phyloP scores from a whole-genome alignment of 2,797 vertebrate species.

The Mormyrops attenuatus region DNA sequence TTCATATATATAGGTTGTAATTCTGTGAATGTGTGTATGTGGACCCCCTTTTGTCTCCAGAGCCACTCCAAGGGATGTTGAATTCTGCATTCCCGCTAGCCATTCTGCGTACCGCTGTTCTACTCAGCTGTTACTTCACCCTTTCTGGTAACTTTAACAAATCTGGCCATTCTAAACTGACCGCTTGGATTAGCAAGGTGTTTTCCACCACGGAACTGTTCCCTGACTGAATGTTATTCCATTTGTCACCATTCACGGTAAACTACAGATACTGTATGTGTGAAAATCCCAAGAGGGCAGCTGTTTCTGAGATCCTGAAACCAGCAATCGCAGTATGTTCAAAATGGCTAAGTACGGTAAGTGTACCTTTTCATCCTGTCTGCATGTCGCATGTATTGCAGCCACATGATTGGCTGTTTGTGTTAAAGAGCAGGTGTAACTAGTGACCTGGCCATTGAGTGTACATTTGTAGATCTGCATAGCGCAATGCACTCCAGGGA shows the following conservation, averaged over 20 bases:
- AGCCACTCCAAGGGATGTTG: neutral
- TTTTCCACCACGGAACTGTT: neutral
- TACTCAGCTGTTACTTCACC: neutral
- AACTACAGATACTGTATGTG: neutral
- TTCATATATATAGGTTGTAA: neutral
- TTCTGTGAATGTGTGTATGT: neutral
- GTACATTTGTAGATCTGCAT: neutral
- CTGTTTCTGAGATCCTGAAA: neutral
- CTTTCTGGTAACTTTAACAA: neutral
- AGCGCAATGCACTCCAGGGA: neutral
- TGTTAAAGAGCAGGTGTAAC: neutral
- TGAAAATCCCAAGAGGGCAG: neutral
- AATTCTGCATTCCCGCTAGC: neutral
- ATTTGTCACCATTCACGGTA: neutral
- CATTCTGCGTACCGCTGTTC: neutral
- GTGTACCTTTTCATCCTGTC: neutral
- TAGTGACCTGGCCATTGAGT: neutral
- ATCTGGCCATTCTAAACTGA: neutral
- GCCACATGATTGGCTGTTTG: neutral
- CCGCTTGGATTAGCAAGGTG: neutral
- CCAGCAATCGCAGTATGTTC: neutral
- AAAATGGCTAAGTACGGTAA: neutral
- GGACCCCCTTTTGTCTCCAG: neutral
- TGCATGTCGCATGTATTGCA: neutral
- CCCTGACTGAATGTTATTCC: neutral